Evolutionary conservation across 2,888 invertebrate species (phyloP).

Genomic region (Pandemis corylana): DNA sequence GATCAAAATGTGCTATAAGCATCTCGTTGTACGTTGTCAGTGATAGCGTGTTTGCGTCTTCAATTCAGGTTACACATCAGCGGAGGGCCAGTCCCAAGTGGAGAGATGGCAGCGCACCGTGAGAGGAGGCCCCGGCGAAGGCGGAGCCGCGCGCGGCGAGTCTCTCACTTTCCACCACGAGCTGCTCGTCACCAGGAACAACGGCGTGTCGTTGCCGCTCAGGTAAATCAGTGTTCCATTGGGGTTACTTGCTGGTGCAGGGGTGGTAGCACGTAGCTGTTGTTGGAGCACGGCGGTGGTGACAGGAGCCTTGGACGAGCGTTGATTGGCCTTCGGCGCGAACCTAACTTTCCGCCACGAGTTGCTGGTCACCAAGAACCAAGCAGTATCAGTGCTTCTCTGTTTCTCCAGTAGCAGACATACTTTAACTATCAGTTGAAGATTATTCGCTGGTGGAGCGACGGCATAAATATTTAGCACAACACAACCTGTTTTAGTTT

Average conservation of each 20-base stretch:
- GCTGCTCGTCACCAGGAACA: slow-evolving; percentile 59
- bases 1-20: too few species aligned
- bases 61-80: slow-evolving; percentile 62
- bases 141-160: slow-evolving; percentile 67
- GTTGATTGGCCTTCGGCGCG: too few species aligned
- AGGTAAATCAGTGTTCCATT: slow-evolving; percentile 47
- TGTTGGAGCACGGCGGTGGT: too few species aligned
- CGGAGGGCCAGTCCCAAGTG: slow-evolving; percentile 46
- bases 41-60: neutral
- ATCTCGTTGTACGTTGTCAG: neutral
- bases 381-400: too few species aligned
- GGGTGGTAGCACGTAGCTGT: too few species aligned
- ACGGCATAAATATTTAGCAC: too few species aligned
- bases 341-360: too few species aligned
- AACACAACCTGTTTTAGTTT: too few species aligned
- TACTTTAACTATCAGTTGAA: neutral
- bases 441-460: neutral
- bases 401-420: too few species aligned
- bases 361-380: too few species aligned
- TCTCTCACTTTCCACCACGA: slow-evolving; percentile 66
- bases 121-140: slow-evolving; percentile 57
- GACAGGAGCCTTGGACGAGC: too few species aligned
- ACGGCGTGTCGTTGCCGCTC: slow-evolving; percentile 59
- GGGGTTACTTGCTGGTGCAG: too few species aligned
- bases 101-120: slow-evolving; percentile 63